Percentiles rank a stretch among this genome's conserved stretches.
Conservation (phyloP, 2,797 vertebrate genomes). For the Chromobotia macracanthus region DNA sequence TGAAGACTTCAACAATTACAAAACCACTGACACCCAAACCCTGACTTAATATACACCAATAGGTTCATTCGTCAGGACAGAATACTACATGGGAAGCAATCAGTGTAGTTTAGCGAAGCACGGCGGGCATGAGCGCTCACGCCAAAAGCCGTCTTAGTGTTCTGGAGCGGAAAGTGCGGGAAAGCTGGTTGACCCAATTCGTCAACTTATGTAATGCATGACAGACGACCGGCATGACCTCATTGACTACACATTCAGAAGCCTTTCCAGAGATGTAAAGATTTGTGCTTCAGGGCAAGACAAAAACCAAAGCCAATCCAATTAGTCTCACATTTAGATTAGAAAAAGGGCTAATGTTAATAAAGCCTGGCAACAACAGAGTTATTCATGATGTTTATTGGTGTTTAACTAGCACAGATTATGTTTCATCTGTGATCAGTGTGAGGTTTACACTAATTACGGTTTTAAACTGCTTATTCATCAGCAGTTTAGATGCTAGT, state of each 20-base stretch:
- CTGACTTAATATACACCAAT: constrained; percentile 23
- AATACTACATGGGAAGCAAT: constrained; percentile 27
- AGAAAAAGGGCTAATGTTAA: not conserved
- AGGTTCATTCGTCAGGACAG: not conserved
- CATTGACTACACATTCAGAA: constrained; percentile 64
- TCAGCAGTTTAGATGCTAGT: not conserved
- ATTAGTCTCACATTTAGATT: constrained; percentile 25
- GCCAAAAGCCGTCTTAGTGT: constrained; percentile 19
- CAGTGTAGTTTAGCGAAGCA: constrained; percentile 29
- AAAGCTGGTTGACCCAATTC: constrained; percentile 71
- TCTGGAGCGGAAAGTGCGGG: constrained; percentile 37
- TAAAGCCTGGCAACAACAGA: not conserved
- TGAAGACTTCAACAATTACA: not conserved
- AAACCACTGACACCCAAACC: constrained; percentile 24
- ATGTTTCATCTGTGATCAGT: constrained; percentile 10
- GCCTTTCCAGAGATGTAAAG: constrained; percentile 61
- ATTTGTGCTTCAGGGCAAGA: constrained; percentile 55
- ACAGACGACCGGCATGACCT: constrained; percentile 33
- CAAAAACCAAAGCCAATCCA: constrained; percentile 47
- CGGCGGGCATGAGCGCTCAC: constrained; percentile 12
- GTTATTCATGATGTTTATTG: constrained; percentile 5
- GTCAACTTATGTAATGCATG: constrained; percentile 69
- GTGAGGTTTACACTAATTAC: not conserved
- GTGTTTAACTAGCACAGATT: not conserved
- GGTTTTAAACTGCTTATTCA: not conserved